phyloP scores from a whole-genome alignment of 2,888 invertebrate genomes.

The Zhengitettix transpicula region DNA sequence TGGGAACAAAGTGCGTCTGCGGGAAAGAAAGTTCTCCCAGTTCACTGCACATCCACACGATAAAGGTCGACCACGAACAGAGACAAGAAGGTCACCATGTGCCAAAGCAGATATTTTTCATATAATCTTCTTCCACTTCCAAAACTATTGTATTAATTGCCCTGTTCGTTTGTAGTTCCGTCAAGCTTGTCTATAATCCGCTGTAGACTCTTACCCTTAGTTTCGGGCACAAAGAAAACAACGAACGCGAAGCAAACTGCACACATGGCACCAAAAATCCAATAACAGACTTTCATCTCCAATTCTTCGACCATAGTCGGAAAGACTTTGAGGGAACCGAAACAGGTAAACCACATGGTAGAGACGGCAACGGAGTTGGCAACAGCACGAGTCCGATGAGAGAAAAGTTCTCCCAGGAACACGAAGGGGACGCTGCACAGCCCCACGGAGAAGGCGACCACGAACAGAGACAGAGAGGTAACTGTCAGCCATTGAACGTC shows the following conservation, averaged over 20 bases:
- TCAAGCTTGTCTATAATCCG: too few relatives aligned
- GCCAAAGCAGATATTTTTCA: too few relatives aligned
- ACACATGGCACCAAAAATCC: constrained; percentile 25
- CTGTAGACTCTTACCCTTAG: constrained; percentile 20
- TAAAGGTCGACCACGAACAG: too few relatives aligned
- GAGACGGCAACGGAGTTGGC: constrained; percentile 10
- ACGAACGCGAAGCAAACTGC: constrained; percentile 21
- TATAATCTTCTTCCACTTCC: too few relatives aligned
- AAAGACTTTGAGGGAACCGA: constrained; percentile 11
- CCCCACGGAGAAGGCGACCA: constrained; percentile 5
- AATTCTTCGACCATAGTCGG: constrained; percentile 23
- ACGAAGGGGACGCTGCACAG: constrained; percentile 4
- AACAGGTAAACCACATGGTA: not conserved
- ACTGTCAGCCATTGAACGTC: constrained; percentile 11
- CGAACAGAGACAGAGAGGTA: constrained; percentile 1
- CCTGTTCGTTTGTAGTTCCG: too few relatives aligned
- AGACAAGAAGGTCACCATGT: too few relatives aligned
- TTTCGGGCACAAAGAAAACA: constrained; percentile 27
- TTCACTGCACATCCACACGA: too few relatives aligned
- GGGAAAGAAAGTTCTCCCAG: too few relatives aligned
- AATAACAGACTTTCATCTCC: constrained; percentile 26
- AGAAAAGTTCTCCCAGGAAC: constrained; percentile 7
- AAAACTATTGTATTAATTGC: too few relatives aligned
- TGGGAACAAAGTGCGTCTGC: too few relatives aligned
- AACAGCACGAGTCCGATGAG: not conserved